These are phyloP conservation scores for Parapristionchus giblindavisi DNA, from an alignment of 2,888 invertebrate species.

Conservation along the genomic window DNA sequence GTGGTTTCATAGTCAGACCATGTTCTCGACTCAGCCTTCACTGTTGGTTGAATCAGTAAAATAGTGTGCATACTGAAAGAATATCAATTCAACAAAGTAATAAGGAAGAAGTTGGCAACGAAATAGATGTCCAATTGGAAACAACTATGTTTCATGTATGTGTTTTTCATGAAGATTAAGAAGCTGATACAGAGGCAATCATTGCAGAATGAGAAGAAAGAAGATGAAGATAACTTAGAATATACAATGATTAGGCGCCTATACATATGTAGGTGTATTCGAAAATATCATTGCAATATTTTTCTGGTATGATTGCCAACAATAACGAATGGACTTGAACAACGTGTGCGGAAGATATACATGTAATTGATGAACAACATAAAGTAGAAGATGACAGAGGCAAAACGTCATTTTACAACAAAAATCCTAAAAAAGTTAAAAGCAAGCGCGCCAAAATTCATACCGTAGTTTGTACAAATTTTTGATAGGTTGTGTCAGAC, in stretches of 20 bases:
- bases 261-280: too few species aligned
- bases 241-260: too few species aligned
- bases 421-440: background rate
- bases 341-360: background rate
- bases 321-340: background rate
- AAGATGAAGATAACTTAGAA: too few species aligned
- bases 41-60: slow-evolving; percentile 90
- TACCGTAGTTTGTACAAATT: background rate
- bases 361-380: background rate
- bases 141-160: too few species aligned
- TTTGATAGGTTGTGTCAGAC: background rate
- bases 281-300: too few species aligned
- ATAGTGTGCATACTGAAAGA: slow-evolving; percentile 81
- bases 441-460: background rate
- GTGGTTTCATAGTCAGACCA: slow-evolving; percentile 98
- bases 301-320: too few species aligned
- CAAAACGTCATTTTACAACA: background rate
- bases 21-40: slow-evolving; percentile 91
- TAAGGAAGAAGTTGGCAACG: too few species aligned
- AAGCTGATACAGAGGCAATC: too few species aligned
- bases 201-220: too few species aligned
- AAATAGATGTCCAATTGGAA: too few species aligned
- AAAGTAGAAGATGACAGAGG: background rate
- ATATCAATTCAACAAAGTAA: background rate
- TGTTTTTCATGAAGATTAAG: too few species aligned